Conservation (phyloP, 2,113 vertebrate genomes). For the Chaenogobius annularis region DNA sequence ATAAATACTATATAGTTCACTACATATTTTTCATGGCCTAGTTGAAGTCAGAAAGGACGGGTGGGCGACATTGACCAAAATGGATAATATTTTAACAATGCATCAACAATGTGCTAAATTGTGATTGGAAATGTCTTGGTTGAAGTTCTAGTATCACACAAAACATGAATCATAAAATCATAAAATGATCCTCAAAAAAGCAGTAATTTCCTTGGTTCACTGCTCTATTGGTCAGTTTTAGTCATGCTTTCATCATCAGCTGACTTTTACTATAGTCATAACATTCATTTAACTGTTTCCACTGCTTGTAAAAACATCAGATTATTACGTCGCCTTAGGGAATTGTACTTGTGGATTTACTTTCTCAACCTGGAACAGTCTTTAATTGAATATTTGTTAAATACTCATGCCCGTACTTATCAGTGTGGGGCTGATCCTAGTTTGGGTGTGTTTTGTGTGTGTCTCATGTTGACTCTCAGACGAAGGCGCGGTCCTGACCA, state of each 20-base stretch:
- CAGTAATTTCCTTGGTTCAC: too few species aligned
- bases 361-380: not conserved
- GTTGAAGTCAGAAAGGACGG: not conserved
- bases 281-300: not conserved
- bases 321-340: not conserved
- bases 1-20: too few species aligned
- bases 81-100: too few species aligned
- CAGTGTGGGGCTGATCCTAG: not conserved
- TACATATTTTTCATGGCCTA: not conserved
- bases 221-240: too few species aligned
- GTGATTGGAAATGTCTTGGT: too few species aligned
- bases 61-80: too few species aligned
- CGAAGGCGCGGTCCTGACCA: slow-evolving; percentile 40
- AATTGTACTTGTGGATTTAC: not conserved
- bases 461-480: not conserved
- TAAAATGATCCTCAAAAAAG: too few species aligned
- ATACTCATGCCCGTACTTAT: not conserved
- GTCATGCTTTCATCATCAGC: not conserved
- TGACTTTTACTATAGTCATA: not conserved
- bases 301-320: not conserved
- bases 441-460: slow-evolving; percentile 2
- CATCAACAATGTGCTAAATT: too few species aligned
- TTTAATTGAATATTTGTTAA: slow-evolving; percentile 3
- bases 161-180: too few species aligned
- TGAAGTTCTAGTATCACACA: too few species aligned